Evolutionary conservation across 2,797 vertebrate genomes (phyloP).

Genomic region (Ctenochaetus hawaiiensis): DNA sequence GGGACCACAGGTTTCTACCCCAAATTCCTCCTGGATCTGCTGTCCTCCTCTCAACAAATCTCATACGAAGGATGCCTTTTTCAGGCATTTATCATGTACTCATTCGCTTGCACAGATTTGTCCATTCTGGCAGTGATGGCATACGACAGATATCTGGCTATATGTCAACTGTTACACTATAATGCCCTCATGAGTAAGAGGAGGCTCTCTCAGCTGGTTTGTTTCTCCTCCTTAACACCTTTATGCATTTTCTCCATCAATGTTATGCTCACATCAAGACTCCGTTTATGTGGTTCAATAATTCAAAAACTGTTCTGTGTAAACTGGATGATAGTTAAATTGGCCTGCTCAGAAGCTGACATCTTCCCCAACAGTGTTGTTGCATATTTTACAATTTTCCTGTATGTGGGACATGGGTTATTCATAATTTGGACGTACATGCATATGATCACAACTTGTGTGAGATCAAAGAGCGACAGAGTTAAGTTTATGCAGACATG

Average conservation of each 20-base stretch:
- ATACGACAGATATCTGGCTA: slow-evolving; percentile 73
- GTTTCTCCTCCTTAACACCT: slow-evolving; percentile 59
- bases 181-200: slow-evolving; percentile 54
- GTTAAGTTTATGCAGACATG: slow-evolving; percentile 2
- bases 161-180: slow-evolving; percentile 67
- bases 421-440: not conserved
- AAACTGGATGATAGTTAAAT: slow-evolving; percentile 2
- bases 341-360: not conserved
- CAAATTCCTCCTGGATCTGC: slow-evolving; percentile 60
- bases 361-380: not conserved
- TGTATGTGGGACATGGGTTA: not conserved
- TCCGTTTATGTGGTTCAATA: not conserved
- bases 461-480: not conserved
- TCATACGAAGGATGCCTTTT: slow-evolving; percentile 57
- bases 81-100: slow-evolving; percentile 67
- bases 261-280: not conserved
- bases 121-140: slow-evolving; percentile 69
- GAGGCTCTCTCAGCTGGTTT: slow-evolving; percentile 46
- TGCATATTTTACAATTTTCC: not conserved
- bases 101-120: slow-evolving; percentile 47
- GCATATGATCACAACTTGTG: not conserved
- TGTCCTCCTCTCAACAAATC: slow-evolving; percentile 39
- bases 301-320: not conserved
- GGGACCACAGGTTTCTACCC: slow-evolving; percentile 69
- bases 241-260: slow-evolving; percentile 5